These are phyloP conservation scores for Bergia sp. DNA, from an alignment of 92 coral and sea anemone genomes.

Conservation along the genomic window DNA sequence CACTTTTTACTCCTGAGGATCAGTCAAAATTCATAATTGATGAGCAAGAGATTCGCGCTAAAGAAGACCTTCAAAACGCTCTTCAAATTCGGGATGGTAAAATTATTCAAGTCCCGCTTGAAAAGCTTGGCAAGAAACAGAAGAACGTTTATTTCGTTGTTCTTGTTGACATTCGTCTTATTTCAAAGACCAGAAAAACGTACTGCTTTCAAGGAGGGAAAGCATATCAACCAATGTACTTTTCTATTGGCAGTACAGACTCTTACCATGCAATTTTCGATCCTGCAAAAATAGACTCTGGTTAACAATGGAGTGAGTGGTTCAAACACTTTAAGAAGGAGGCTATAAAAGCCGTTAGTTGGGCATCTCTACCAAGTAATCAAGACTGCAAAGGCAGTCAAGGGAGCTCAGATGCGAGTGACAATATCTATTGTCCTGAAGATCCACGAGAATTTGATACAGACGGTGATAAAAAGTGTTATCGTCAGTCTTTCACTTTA, in stretches of 20 bases:
- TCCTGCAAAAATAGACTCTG: neutral
- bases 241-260: neutral
- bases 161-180: conserved; percentile 8
- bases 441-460: conserved; percentile 26
- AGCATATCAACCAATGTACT: neutral
- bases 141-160: neutral
- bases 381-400: too few species aligned
- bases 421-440: neutral
- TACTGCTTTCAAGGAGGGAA: conserved; percentile 20
- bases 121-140: neutral
- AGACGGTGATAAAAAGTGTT: neutral
- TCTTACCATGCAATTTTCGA: conserved; percentile 9
- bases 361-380: too few species aligned
- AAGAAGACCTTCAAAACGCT: neutral
- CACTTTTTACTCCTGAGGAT: conserved; percentile 6
- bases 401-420: neutral
- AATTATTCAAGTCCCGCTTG: conserved; percentile 9
- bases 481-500: neutral
- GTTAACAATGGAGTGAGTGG: too few species aligned
- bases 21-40: neutral
- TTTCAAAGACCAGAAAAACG: conserved; percentile 6
- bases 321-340: neutral
- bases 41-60: neutral
- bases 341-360: neutral
- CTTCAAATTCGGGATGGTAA: conserved; percentile 26